Evolutionary conservation across 2,113 vertebrate genomes (phyloP).

Genomic region (Semicossyphus pulcher): DNA sequence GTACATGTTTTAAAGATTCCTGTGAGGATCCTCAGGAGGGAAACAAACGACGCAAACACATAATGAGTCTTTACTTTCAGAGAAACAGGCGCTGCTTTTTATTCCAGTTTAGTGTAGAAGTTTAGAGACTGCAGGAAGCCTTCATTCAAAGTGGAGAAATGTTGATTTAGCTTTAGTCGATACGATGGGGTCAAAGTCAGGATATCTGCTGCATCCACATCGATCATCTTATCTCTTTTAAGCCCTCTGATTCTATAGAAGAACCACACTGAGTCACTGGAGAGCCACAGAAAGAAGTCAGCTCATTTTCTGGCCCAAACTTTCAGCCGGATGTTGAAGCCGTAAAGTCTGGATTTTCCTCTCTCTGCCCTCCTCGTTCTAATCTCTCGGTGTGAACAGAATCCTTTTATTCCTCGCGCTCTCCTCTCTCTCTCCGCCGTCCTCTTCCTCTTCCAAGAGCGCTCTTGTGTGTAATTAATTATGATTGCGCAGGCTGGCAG

Average conservation of each 20-base stretch:
- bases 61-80: too few species aligned
- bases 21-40: too few species aligned
- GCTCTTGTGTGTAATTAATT: slow-evolving; percentile 81
- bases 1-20: too few species aligned
- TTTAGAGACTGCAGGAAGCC: too few species aligned
- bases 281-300: background rate
- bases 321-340: background rate
- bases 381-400: slow-evolving; percentile 32
- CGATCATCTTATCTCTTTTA: background rate
- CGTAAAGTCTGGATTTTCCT: slow-evolving; percentile 12
- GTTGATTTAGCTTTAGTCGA: too few species aligned
- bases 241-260: background rate
- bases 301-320: background rate
- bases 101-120: too few species aligned
- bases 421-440: slow-evolving; percentile 25
- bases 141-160: too few species aligned
- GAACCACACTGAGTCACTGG: background rate
- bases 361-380: slow-evolving; percentile 13
- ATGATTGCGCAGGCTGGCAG: slow-evolving; percentile 74
- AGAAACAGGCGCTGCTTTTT: too few species aligned
- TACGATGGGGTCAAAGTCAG: too few species aligned
- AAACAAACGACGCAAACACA: too few species aligned
- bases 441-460: slow-evolving; percentile 55
- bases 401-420: slow-evolving; percentile 30
- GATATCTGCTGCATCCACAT: background rate